A percentile compares a stretch with the other conserved stretches of the same genome.
These are phyloP conservation scores for Aleiodes alternator DNA, from an alignment of 2,888 invertebrate genomes.

Conservation along the genomic window DNA sequence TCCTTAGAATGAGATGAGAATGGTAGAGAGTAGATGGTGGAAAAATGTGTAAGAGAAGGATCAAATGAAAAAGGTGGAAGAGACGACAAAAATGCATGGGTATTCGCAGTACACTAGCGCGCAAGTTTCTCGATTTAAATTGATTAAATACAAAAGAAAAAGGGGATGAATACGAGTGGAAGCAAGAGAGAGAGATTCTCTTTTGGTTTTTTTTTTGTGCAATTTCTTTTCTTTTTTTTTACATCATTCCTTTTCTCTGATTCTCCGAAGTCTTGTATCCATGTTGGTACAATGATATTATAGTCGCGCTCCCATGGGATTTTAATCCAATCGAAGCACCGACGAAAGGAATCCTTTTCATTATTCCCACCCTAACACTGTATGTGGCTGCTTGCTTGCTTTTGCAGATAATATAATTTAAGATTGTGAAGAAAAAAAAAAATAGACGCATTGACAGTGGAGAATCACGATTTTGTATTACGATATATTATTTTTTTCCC, in stretches of 20 bases:
- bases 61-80: conserved; percentile 20
- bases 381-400: background rate
- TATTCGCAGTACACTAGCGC: conserved; percentile 30
- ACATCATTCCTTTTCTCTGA: conserved; percentile 21
- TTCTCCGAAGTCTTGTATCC: conserved; percentile 28
- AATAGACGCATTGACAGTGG: background rate
- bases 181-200: background rate
- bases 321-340: conserved; percentile 31
- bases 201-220: conserved; percentile 11
- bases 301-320: conserved; percentile 22
- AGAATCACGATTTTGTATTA: conserved; percentile 20
- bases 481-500: conserved; percentile 25
- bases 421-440: background rate
- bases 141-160: conserved; percentile 51
- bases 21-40: background rate
- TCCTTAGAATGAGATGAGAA: conserved; percentile 25
- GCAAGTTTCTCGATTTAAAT: conserved; percentile 53
- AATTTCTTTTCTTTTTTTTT: conserved; percentile 3
- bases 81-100: conserved; percentile 34
- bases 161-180: conserved; percentile 10
- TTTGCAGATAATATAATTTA: conserved; percentile 25
- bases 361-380: conserved; percentile 10
- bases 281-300: conserved; percentile 34
- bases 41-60: conserved; percentile 13
- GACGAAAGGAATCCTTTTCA: conserved; percentile 10